phyloP scores from a whole-genome alignment of 1,140 invertebrate genomes.

The Neotoxoptera formosana region DNA sequence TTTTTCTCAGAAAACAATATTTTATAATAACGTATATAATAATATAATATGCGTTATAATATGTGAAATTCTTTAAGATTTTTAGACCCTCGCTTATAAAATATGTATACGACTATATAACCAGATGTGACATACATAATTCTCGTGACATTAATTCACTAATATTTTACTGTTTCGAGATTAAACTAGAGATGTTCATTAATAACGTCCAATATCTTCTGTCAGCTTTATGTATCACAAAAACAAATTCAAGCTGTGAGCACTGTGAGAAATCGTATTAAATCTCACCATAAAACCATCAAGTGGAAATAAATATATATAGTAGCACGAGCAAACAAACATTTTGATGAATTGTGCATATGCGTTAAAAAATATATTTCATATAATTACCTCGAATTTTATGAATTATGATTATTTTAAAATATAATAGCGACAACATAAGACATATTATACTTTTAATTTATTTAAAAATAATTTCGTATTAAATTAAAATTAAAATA shows the following conservation, averaged over 20 bases:
- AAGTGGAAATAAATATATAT: background rate
- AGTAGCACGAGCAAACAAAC: background rate
- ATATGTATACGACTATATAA: background rate
- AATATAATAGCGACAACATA: background rate
- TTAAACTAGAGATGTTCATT: background rate
- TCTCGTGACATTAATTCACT: background rate
- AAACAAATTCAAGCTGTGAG: background rate
- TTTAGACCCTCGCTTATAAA: background rate
- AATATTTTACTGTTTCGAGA: constrained; percentile 18
- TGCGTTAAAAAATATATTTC: constrained; percentile 15
- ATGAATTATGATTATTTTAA: background rate
- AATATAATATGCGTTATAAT: background rate
- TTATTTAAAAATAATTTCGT: background rate
- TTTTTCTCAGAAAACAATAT: constrained; percentile 1
- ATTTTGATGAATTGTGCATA: background rate
- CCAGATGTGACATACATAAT: constrained; percentile 5
- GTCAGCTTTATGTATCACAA: background rate
- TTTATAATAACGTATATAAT: background rate
- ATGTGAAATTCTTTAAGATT: background rate
- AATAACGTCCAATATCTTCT: constrained; percentile 12
- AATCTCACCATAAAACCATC: constrained; percentile 5
- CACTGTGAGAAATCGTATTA: constrained; percentile 16
- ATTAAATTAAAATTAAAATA: background rate
- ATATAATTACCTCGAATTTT: background rate
- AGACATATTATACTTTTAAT: background rate